Evolutionary conservation across 1,140 invertebrate genomes (phyloP), one percentile per base, ranked within the genome.

Genomic region (Drosophila melanica): DNA sequence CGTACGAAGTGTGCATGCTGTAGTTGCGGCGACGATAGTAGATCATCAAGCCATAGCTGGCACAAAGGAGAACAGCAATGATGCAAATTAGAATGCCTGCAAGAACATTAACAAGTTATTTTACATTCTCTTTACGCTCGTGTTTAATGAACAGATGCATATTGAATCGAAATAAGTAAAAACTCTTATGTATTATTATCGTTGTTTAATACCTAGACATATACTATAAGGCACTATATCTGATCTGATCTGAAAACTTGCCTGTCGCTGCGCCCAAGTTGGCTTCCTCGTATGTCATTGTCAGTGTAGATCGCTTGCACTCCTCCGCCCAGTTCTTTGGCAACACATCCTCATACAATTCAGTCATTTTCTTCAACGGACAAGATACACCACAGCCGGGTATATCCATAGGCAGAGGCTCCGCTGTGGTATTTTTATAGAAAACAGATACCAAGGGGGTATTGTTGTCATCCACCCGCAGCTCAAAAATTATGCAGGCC

Each of bases 401-500:
- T 63, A 95, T 87, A 11, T 92, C 92, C 74, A 96, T 79, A 11
- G 93, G 78, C 44, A 76, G 72, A n/a, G 94, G 93, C 41, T 93
- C 92, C 1, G 77, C 90, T 2, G 93, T 93, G 4, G 93, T 92
- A 90, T 95, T 95, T 86, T 94, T 95, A 74, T 95, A 95, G 57
- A 93, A 94, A 54, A 95, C 75, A 91, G 95, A 79, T 1, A 93
- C 92, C 37, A 69, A 75, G 0, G 87, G 77, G 4, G 77, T 75
- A 53, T 92, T 84, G 51, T 92, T 59, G 75, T 92, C 72, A 65
- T 93, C 71, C 51, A 87, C 16, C 16, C 79, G 71, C n/a, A 98
- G 91, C 92, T 98, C 97, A 30, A 97, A 90, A 23, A 97, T 89
- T 30, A 98, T 92, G 11, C 94, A 93, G 7, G 96, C 93, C 6